Evolutionary conservation across 2,888 invertebrate species (phyloP), one percentile per base, ranked within the genome.

Genomic region (Tachina grossa): DNA sequence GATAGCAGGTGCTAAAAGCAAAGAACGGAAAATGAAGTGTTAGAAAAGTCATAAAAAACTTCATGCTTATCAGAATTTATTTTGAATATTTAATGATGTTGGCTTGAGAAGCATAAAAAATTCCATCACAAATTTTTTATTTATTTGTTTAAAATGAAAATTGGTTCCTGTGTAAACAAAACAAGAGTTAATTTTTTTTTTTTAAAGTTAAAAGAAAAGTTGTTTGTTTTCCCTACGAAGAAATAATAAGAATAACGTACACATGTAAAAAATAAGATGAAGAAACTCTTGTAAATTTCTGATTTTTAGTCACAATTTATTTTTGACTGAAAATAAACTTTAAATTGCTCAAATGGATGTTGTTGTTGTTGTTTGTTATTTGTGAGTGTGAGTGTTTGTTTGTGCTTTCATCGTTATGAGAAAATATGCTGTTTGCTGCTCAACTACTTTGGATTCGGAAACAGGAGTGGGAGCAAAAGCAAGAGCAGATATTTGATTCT

Each of bases 1-100:
- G n/a, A 14, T n/a, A 49, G 47, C 47, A 49, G 5, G 8, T 51
- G 14, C 19, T 51, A 51, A 57, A 45, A 43, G 19, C 3, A 55
- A 69, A 10, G 14, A 53, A 53, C 19, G 49, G 39, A 39, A 19
- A 22, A 9, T 31, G 14, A 49, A 47, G 31, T 47, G 39, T 49
- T 16, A 13, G 6, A 74, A 65, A 55, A 53, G 31, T 65, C 45
- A 31, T 65, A 55, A 53, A 77, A 49, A 49, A 19, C 10, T n/a
- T 41, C 1, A 41, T 66, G 11, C 1, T 57, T 61, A 59, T 69
- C 61, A 53, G 65, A 80, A 79, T 72, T 79, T 47, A 22, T 41
- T 72, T 65, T 55, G 55, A n/a, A 55, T 72, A 61, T 61, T 61
- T 61, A 69, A 78, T 63, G 69, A 45, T 16, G 41, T 5, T 69